phyloP scores from a whole-genome alignment of 2,888 invertebrate species.

The Palloptera scutellata region DNA sequence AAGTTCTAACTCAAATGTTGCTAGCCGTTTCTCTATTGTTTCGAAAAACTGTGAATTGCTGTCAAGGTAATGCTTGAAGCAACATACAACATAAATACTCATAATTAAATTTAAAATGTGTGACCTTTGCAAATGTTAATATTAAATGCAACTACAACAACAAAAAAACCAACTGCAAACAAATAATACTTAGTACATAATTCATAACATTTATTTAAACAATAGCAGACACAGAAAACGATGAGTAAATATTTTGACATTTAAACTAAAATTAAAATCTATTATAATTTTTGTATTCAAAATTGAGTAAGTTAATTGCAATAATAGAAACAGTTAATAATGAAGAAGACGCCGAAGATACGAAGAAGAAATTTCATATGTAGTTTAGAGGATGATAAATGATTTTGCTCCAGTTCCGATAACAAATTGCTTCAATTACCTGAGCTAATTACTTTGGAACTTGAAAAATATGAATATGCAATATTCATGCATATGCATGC shows the following conservation, averaged over 20 bases:
- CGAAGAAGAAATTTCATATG: too few species aligned
- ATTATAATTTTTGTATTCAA: background rate
- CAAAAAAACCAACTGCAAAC: background rate
- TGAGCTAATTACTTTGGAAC: too few species aligned
- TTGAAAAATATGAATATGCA: too few species aligned
- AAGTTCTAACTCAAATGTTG: too few species aligned
- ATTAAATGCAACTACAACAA: background rate
- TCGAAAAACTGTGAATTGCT: conserved; percentile 5
- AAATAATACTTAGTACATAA: background rate
- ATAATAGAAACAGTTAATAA: background rate
- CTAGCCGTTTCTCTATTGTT: background rate
- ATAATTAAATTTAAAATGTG: background rate
- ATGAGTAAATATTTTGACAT: conserved; percentile 1
- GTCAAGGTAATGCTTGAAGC: background rate
- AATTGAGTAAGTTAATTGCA: background rate
- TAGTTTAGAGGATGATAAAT: too few species aligned
- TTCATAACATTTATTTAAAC: background rate
- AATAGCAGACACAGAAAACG: background rate
- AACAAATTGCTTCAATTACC: too few species aligned
- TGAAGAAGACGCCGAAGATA: too few species aligned
- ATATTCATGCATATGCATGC: too few species aligned
- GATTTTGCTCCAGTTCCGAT: too few species aligned
- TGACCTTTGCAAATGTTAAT: conserved; percentile 10
- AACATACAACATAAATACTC: background rate
- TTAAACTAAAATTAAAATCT: background rate